A percentile compares a stretch with the other conserved stretches of the same genome.
phyloP scores from a whole-genome alignment of 2,888 invertebrate species.

The Synanthedon myopaeformis region DNA sequence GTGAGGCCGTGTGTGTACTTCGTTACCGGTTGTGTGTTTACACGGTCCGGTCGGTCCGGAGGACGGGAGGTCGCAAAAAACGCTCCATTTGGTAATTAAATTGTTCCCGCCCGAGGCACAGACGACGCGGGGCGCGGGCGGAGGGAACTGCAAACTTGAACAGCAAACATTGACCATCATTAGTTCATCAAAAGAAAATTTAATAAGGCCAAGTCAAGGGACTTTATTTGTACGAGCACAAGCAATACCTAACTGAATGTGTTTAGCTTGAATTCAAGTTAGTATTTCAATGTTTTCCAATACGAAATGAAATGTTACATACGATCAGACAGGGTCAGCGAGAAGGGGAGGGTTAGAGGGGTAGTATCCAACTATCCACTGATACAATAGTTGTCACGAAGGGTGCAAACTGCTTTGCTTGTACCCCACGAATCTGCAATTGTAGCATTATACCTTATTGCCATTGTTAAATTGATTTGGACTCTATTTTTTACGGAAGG shows the following conservation, averaged over 20 bases:
- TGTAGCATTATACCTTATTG: too few species aligned
- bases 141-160: slow-evolving; percentile 31
- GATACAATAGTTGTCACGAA: neutral
- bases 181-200: neutral
- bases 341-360: neutral
- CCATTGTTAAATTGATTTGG: too few species aligned
- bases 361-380: neutral
- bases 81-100: slow-evolving; percentile 64
- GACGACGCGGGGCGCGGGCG: slow-evolving; percentile 10
- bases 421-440: neutral
- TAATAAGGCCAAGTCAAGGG: too few species aligned
- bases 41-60: slow-evolving; percentile 17
- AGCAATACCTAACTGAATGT: too few species aligned
- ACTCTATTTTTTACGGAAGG: too few species aligned
- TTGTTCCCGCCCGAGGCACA: slow-evolving; percentile 24
- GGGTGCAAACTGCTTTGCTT: neutral
- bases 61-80: slow-evolving; percentile 41
- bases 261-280: too few species aligned
- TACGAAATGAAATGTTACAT: neutral
- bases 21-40: slow-evolving; percentile 29
- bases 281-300: too few species aligned
- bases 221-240: too few species aligned
- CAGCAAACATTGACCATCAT: slow-evolving; percentile 32
- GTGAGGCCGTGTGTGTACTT: slow-evolving; percentile 10
- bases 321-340: neutral